These are phyloP conservation scores for Ephialtes manifestator DNA, from an alignment of 2,888 invertebrate species.

Conservation along the genomic window DNA sequence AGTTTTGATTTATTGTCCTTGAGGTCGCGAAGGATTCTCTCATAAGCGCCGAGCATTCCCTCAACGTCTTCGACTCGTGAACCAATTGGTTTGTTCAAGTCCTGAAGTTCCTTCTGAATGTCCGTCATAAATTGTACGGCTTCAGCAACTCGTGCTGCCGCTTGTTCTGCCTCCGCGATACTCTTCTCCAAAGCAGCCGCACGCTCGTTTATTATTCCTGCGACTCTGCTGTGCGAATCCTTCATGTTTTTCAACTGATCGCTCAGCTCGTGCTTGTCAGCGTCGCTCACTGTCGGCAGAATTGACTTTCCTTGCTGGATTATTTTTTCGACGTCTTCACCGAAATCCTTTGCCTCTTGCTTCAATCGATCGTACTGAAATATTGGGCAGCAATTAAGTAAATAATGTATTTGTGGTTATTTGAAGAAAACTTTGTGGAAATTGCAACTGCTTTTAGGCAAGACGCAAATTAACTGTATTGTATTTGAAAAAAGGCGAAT, in stretches of 20 bases:
- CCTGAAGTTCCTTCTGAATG: slow-evolving; percentile 94
- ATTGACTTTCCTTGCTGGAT: slow-evolving; percentile 93
- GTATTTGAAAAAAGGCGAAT: background rate
- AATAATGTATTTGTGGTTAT: background rate
- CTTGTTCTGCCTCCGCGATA: slow-evolving; percentile 93
- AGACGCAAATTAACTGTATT: background rate
- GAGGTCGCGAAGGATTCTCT: slow-evolving; percentile 92
- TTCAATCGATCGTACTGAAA: slow-evolving; percentile 91
- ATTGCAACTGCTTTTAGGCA: background rate
- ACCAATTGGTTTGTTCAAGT: slow-evolving; percentile 94
- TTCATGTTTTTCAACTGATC: slow-evolving; percentile 93
- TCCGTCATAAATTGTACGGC: slow-evolving; percentile 92
- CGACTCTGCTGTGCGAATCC: slow-evolving; percentile 92
- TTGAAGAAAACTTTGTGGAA: background rate
- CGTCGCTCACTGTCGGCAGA: slow-evolving; percentile 93
- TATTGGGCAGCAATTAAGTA: background rate
- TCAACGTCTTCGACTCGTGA: slow-evolving; percentile 96
- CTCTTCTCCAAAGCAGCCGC: slow-evolving; percentile 91
- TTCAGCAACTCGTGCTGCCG: slow-evolving; percentile 93
- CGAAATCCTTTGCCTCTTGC: slow-evolving; percentile 91
- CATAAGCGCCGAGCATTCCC: slow-evolving; percentile 92
- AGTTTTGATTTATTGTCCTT: slow-evolving; percentile 93
- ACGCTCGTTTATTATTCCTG: slow-evolving; percentile 92
- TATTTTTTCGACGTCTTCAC: slow-evolving; percentile 91
- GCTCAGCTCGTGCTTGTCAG: slow-evolving; percentile 93